Conservation (phyloP, 2,797 vertebrate genomes). For the Petrocephalus schoutedeni region DNA sequence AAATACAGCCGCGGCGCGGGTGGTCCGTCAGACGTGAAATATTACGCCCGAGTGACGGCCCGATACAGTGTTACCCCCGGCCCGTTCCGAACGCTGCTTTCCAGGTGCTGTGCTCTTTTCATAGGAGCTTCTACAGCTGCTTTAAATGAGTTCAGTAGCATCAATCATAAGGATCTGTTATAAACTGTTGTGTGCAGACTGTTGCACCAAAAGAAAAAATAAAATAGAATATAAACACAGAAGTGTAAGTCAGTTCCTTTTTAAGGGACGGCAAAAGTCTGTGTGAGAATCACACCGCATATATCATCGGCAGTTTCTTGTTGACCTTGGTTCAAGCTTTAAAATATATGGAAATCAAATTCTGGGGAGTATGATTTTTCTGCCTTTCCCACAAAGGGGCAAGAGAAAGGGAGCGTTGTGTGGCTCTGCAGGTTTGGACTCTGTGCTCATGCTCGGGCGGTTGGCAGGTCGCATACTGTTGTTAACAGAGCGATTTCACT, state of each 20-base stretch:
- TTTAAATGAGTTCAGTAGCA: not conserved
- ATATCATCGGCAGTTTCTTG: not conserved
- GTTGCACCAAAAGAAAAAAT: not conserved
- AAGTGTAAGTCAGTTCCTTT: not conserved
- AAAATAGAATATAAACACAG: not conserved
- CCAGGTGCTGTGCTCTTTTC: not conserved
- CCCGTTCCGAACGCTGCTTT: not conserved
- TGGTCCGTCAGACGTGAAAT: not conserved
- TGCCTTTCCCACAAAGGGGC: not conserved
- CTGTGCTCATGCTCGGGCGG: not conserved
- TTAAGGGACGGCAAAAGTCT: not conserved
- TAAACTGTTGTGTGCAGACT: not conserved
- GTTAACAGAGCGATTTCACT: not conserved
- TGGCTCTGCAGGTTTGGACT: not conserved
- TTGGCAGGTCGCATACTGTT: not conserved
- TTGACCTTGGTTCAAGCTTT: not conserved
- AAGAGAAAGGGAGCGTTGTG: not conserved
- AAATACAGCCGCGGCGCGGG: not conserved
- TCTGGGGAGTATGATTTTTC: not conserved
- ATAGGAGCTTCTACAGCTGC: not conserved
- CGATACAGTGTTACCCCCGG: not conserved
- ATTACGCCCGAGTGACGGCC: not conserved
- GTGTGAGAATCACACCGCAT: not conserved
- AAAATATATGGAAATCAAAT: not conserved
- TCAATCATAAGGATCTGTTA: slow-evolving; percentile 1